A percentile compares a stretch with the other conserved stretches of the same genome.
Conservation (phyloP, 2,113 vertebrate species). For the Caranx ignobilis region DNA sequence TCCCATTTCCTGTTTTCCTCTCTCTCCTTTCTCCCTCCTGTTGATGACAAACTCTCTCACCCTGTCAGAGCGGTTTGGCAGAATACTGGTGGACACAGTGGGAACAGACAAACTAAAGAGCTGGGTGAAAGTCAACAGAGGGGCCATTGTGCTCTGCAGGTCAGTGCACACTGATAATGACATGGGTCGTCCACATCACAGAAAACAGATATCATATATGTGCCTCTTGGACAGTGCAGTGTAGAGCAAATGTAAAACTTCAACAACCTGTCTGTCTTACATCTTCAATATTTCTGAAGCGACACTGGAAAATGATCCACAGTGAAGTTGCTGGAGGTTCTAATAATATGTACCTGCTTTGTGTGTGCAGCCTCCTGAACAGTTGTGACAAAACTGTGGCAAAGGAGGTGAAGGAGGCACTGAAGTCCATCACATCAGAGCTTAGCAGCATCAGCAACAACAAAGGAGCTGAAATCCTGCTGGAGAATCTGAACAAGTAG, state of each 20-base stretch:
- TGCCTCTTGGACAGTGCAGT: no score
- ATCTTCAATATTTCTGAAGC: no score
- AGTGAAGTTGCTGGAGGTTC: no score
- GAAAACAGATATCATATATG: no score
- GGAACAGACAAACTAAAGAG: conserved; percentile 88
- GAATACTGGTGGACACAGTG: conserved; percentile 89
- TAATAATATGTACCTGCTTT: background rate
- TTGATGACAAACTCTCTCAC: background rate
- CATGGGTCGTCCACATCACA: no score
- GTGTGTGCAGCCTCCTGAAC: conserved; percentile 87
- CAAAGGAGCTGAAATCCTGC: conserved; percentile 89
- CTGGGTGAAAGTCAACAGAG: conserved; percentile 92
- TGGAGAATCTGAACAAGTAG: conserved; percentile 88
- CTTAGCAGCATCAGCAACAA: conserved; percentile 82
- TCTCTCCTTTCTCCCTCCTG: background rate
- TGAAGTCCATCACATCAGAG: conserved; percentile 85
- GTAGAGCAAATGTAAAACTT: no score
- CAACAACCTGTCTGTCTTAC: no score
- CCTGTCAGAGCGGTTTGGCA: conserved; percentile 89
- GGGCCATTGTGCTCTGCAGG: conserved; percentile 95
- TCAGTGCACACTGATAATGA: conserved; percentile 70
- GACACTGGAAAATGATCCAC: no score
- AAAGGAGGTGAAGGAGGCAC: conserved; percentile 84
- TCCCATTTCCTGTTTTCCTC: background rate
- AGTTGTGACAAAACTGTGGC: conserved; percentile 85